Conservation (phyloP, 2,797 vertebrate species). For the Trematomus bernacchii region DNA sequence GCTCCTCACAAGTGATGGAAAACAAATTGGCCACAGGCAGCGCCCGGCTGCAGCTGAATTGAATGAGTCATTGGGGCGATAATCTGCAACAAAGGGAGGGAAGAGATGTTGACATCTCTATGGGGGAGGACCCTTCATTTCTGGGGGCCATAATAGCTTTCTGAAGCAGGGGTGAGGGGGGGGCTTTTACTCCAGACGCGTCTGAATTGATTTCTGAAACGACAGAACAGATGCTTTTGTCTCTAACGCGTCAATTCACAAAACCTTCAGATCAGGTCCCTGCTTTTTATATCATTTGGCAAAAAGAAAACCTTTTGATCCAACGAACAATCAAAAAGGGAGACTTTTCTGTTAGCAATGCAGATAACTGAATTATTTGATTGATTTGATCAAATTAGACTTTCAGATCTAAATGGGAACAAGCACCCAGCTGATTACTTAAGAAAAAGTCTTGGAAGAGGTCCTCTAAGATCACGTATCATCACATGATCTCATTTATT, state of each 20-base stretch:
- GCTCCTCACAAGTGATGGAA: slow-evolving; percentile 64
- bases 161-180: slow-evolving; percentile 21
- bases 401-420: rapidly evolving
- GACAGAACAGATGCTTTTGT: slow-evolving; percentile 59
- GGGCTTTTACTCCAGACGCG: slow-evolving; percentile 35
- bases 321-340: background rate
- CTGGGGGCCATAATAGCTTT: slow-evolving; percentile 59
- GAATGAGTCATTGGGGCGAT: slow-evolving; percentile 61
- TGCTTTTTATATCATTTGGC: background rate
- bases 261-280: slow-evolving; percentile 4
- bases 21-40: slow-evolving; percentile 75
- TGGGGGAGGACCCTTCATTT: slow-evolving; percentile 51
- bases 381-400: background rate
- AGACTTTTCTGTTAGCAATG: background rate
- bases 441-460: background rate
- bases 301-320: background rate
- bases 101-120: slow-evolving; percentile 63
- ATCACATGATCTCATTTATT: background rate
- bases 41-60: slow-evolving; percentile 42
- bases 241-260: slow-evolving; percentile 18
- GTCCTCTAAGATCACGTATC: background rate
- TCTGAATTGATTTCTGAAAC: slow-evolving; percentile 66
- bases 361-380: background rate
- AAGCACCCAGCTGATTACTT: background rate
- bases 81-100: slow-evolving; percentile 69